Percentiles rank a stretch among this genome's conserved stretches.
Conservation (phyloP, 1,140 invertebrate genomes). For the Thalassaphorura encarpata region DNA sequence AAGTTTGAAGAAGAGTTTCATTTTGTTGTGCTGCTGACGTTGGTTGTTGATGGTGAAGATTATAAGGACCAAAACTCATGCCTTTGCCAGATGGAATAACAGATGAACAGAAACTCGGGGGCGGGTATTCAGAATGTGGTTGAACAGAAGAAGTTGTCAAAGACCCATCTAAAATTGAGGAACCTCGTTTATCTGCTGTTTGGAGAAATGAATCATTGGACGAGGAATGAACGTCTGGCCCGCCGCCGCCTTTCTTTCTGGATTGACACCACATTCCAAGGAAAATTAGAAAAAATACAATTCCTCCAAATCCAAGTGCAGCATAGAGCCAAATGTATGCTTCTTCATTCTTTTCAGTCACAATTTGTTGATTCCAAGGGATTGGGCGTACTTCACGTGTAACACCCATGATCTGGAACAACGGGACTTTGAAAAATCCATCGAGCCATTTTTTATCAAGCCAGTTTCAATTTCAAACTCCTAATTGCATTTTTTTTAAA, state of each 20-base stretch:
- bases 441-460: no score
- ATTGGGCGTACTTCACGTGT: not conserved
- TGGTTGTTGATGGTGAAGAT: slow-evolving; percentile 8
- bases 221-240: not conserved
- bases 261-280: slow-evolving; percentile 2
- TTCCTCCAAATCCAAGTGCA: slow-evolving; percentile 8
- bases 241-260: slow-evolving; percentile 5
- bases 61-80: slow-evolving; percentile 6
- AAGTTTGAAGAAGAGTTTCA: not conserved
- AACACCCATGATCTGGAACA: not conserved
- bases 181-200: not conserved
- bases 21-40: not conserved
- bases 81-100: not conserved
- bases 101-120: no score
- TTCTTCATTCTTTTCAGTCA: not conserved
- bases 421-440: no score
- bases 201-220: not conserved
- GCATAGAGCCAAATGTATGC: slow-evolving; percentile 15
- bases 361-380: not conserved
- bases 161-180: not conserved
- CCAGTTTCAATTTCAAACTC: no score
- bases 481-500: no score
- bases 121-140: slow-evolving; percentile 4
- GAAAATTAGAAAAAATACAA: slow-evolving; percentile 14
- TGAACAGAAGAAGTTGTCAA: slow-evolving; percentile 2